phyloP scores from a whole-genome alignment of 2,888 invertebrate genomes.

The Coecobrya sp. region DNA sequence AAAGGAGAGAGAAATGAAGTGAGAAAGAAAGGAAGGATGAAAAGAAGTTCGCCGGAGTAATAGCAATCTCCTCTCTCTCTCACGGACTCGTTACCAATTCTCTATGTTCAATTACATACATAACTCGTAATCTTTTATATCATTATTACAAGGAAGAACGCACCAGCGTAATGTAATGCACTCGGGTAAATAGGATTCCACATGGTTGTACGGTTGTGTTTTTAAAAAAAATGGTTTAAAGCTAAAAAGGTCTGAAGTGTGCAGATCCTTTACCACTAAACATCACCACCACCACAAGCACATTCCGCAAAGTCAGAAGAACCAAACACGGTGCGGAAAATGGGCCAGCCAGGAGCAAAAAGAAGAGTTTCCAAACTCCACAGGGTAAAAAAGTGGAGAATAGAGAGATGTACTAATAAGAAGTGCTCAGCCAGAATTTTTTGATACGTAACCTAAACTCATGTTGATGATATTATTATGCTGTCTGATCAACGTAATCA shows the following conservation, averaged over 20 bases:
- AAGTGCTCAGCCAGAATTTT: constrained; percentile 24
- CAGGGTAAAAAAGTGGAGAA: neutral
- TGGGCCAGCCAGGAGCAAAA: constrained; percentile 22
- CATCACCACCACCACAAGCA: neutral
- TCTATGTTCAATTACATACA: constrained; percentile 1
- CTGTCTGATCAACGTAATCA: constrained; percentile 23
- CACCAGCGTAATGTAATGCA: too few relatives aligned
- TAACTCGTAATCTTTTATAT: neutral
- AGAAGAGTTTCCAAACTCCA: constrained; percentile 4
- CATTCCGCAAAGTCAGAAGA: constrained; percentile 38
- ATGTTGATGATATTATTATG: neutral
- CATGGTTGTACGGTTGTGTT: neutral
- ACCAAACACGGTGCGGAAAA: constrained; percentile 25
- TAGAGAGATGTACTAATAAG: neutral
- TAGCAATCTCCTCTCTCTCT: constrained; percentile 22
- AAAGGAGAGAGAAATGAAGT: constrained; percentile 27
- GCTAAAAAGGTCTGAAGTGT: constrained; percentile 10
- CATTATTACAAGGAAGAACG: too few relatives aligned
- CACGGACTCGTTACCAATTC: constrained; percentile 17
- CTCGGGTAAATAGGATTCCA: neutral
- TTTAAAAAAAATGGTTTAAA: neutral
- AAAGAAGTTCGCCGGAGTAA: neutral
- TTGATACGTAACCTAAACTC: neutral
- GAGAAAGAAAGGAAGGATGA: constrained; percentile 40
- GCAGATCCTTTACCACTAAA: constrained; percentile 3